phyloP scores from a whole-genome alignment of 2,797 vertebrate species.

The Gorsachius magnificus region DNA sequence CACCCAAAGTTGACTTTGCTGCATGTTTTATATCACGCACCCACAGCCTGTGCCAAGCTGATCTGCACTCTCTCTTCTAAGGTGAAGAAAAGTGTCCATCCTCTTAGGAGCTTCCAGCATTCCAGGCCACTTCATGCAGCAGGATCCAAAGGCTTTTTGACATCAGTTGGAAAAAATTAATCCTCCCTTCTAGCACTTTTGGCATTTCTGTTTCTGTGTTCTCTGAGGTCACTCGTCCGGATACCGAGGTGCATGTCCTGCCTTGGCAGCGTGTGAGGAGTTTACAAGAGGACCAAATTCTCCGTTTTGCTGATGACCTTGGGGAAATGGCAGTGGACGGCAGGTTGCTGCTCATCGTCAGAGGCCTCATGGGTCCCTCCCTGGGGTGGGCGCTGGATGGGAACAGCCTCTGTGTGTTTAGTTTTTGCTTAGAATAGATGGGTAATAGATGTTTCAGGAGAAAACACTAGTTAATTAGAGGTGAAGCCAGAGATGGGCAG shows the following conservation, averaged over 20 bases:
- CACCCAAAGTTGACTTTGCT: not conserved
- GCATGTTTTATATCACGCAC: not conserved
- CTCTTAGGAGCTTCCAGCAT: not conserved
- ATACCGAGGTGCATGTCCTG: not conserved
- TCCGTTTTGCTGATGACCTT: not conserved
- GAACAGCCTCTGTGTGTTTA: not conserved
- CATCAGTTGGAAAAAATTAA: not conserved
- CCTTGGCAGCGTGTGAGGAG: not conserved
- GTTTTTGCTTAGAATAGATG: constrained; percentile 4
- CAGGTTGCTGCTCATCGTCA: constrained; percentile 4
- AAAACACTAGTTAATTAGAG: not conserved
- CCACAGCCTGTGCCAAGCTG: not conserved
- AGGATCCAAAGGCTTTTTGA: not conserved
- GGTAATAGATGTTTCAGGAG: not conserved
- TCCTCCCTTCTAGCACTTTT: not conserved
- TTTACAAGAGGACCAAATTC: not conserved
- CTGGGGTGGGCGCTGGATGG: not conserved
- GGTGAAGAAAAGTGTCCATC: not conserved
- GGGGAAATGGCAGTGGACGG: not conserved
- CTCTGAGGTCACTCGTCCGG: not conserved
- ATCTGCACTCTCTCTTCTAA: not conserved
- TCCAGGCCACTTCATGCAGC: not conserved
- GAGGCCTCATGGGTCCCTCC: not conserved
- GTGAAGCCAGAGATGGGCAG: not conserved
- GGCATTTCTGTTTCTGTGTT: not conserved